These are phyloP conservation scores for Nomada ruficornis DNA, from an alignment of 2,888 invertebrate genomes.

Conservation along the genomic window DNA sequence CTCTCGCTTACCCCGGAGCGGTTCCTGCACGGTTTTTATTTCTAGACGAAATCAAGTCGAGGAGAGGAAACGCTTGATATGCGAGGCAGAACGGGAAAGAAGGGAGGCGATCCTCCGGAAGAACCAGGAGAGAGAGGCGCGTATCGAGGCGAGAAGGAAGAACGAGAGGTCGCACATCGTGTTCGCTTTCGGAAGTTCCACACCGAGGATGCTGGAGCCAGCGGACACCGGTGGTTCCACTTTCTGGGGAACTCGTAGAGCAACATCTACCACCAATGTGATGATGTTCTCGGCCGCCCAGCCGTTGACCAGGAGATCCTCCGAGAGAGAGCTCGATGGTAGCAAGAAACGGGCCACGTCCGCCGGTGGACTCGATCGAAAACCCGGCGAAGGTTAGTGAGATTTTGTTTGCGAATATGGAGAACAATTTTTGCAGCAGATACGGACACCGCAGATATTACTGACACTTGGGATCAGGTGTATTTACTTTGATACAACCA, in stretches of 20 bases:
- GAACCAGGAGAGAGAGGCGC: conserved; percentile 93
- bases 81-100: conserved; percentile 94
- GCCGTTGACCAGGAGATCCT: conserved; percentile 91
- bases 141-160: conserved; percentile 91
- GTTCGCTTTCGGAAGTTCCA: conserved; percentile 96
- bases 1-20: background rate
- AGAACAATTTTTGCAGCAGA: background rate
- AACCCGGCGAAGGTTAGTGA: conserved; percentile 86
- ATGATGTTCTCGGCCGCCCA: conserved; percentile 90
- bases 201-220: conserved; percentile 94
- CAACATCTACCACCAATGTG: conserved; percentile 95
- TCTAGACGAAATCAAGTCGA: conserved; percentile 88
- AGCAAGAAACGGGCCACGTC: conserved; percentile 92
- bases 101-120: conserved; percentile 94
- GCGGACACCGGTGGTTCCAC: conserved; percentile 90
- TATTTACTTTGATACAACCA: background rate
- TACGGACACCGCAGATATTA: background rate
- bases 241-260: conserved; percentile 95
- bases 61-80: conserved; percentile 94
- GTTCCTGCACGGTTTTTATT: conserved; percentile 1
- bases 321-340: conserved; percentile 92
- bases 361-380: conserved; percentile 89
- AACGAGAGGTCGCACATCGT: conserved; percentile 90
- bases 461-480: no score
- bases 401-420: background rate